Evolutionary conservation across 1,140 invertebrate species (phyloP).

Genomic region (Calephelis virginiensis): DNA sequence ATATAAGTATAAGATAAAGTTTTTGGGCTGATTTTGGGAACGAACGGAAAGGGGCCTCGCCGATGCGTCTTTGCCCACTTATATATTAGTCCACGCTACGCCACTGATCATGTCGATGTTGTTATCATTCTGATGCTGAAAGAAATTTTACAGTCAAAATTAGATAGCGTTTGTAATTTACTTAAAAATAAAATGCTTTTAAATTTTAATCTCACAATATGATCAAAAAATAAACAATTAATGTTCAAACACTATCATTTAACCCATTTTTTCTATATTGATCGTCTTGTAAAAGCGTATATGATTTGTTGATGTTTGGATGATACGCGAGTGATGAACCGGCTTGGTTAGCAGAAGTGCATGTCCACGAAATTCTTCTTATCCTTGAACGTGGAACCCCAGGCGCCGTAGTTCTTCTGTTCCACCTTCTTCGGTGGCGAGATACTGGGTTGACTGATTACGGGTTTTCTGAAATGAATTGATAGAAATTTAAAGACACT

Average conservation of each 20-base stretch:
- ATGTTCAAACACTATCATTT: not conserved
- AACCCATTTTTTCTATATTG: not conserved
- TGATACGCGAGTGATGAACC: constrained; percentile 19
- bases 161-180: too few species aligned
- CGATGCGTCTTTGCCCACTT: too few species aligned
- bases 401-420: constrained; percentile 80
- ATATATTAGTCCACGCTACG: too few species aligned
- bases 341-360: constrained; percentile 80
- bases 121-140: too few species aligned
- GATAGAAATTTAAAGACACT: not conserved
- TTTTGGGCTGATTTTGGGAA: too few species aligned
- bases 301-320: constrained; percentile 10
- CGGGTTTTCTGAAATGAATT: constrained; percentile 53
- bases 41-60: too few species aligned
- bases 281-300: constrained; percentile 7
- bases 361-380: constrained; percentile 84
- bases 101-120: too few species aligned
- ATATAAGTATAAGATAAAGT: too few species aligned
- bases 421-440: constrained; percentile 56
- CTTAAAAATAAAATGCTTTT: too few species aligned
- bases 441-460: constrained; percentile 29
- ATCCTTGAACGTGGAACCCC: constrained; percentile 86
- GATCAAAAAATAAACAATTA: too few species aligned
- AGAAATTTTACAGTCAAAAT: too few species aligned
- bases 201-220: too few species aligned